These are phyloP conservation scores for Mola mola DNA, from an alignment of 2,113 vertebrate species.

Conservation along the genomic window DNA sequence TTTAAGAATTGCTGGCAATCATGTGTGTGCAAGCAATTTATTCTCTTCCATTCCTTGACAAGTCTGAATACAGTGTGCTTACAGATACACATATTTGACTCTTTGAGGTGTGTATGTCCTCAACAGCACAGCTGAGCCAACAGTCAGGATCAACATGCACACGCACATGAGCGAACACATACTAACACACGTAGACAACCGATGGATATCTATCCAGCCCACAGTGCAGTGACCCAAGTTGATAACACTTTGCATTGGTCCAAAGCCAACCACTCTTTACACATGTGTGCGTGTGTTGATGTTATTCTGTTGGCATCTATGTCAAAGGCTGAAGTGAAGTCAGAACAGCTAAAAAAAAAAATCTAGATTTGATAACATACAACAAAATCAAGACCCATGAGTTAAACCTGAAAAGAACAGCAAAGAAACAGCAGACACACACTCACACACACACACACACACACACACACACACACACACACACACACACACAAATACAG, in stretches of 20 bases:
- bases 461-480: not conserved
- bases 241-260: conserved; percentile 66
- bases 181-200: conserved; percentile 5
- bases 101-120: conserved; percentile 32
- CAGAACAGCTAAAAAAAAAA: conserved; percentile 27
- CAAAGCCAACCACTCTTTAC: conserved; percentile 57
- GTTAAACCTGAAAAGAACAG: conserved; percentile 1
- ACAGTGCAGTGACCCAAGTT: conserved; percentile 55
- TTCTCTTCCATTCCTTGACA: not conserved
- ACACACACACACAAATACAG: not conserved
- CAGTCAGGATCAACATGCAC: conserved; percentile 7
- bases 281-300: conserved; percentile 29
- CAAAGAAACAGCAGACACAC: not conserved
- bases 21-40: conserved; percentile 17
- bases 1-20: conserved; percentile 58
- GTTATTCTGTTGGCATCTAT: conserved; percentile 38
- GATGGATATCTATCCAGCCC: conserved; percentile 68
- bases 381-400: conserved; percentile 9
- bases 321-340: conserved; percentile 41
- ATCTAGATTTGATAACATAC: conserved; percentile 32
- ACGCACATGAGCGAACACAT: not conserved
- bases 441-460: not conserved
- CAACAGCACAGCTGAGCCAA: conserved; percentile 68
- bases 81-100: conserved; percentile 42
- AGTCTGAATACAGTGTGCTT: conserved; percentile 3